Conservation (phyloP, 2,888 invertebrate genomes). For the Apomyelois bistriatella region DNA sequence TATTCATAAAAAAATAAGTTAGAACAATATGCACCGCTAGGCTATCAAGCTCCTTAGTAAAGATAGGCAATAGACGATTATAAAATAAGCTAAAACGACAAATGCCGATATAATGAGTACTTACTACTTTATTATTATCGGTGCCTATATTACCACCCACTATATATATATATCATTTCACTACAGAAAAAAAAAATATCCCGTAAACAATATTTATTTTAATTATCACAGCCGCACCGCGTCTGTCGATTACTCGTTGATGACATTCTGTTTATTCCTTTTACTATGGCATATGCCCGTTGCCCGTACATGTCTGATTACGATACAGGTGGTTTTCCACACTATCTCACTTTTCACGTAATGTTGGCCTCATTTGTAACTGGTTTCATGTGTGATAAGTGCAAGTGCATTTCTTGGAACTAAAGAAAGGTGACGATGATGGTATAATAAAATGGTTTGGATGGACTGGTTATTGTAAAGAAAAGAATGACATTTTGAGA, state of each 20-base stretch:
- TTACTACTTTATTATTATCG: too few relatives aligned
- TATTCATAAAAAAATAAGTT: too few relatives aligned
- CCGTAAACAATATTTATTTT: too few relatives aligned
- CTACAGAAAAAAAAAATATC: too few relatives aligned
- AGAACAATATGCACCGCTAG: too few relatives aligned
- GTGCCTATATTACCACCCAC: too few relatives aligned
- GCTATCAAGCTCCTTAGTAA: too few relatives aligned
- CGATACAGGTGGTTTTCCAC: constrained; percentile 13
- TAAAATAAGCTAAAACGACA: too few relatives aligned
- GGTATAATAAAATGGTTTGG: not conserved
- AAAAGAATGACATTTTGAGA: not conserved
- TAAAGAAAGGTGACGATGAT: not conserved
- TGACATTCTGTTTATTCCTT: not conserved
- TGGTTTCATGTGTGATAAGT: constrained; percentile 8
- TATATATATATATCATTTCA: too few relatives aligned
- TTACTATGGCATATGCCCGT: not conserved
- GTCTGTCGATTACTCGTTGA: not conserved
- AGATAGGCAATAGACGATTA: too few relatives aligned
- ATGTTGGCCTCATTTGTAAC: not conserved
- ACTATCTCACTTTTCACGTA: constrained; percentile 10
- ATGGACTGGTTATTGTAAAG: not conserved
- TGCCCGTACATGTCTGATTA: constrained; percentile 2
- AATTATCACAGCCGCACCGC: too few relatives aligned
- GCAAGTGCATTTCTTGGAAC: constrained; percentile 7
- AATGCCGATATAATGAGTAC: too few relatives aligned